Conservation (phyloP, 1,140 invertebrate genomes). For the Charaxes varanes region DNA sequence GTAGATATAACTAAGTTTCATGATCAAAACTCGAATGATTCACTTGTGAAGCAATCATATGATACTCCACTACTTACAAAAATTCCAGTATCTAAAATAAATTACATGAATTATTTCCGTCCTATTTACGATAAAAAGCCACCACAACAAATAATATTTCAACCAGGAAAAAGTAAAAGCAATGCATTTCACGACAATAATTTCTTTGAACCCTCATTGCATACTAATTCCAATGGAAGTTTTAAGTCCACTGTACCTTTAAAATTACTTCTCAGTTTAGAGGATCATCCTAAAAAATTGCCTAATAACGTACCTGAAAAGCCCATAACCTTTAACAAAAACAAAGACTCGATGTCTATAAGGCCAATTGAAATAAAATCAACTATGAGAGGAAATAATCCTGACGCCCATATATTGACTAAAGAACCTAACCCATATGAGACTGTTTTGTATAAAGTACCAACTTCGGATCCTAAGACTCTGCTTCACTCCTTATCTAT, state of each 20-base stretch:
- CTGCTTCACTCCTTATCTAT: slow-evolving; percentile 21
- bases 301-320: slow-evolving; percentile 6
- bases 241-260: background rate
- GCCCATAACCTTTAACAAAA: slow-evolving; percentile 31
- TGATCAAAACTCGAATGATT: slow-evolving; percentile 21
- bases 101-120: slow-evolving; percentile 37
- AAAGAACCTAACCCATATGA: slow-evolving; percentile 55
- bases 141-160: background rate
- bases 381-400: slow-evolving; percentile 21
- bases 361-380: slow-evolving; percentile 24
- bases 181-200: slow-evolving; percentile 4
- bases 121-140: slow-evolving; percentile 28
- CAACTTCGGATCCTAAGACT: slow-evolving; percentile 29
- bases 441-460: slow-evolving; percentile 41
- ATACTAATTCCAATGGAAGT: slow-evolving; percentile 7
- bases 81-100: slow-evolving; percentile 34
- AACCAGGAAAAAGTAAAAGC: slow-evolving; percentile 9
- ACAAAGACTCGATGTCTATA: slow-evolving; percentile 30
- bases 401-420: slow-evolving; percentile 34
- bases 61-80: slow-evolving; percentile 28
- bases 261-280: background rate
- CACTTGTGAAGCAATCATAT: slow-evolving; percentile 28
- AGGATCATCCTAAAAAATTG: slow-evolving; percentile 1
- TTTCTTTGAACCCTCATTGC: slow-evolving; percentile 25
- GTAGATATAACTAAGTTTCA: no score